Evolutionary conservation across 2,888 invertebrate genomes (phyloP).

Genomic region (Calephelis perditalis): DNA sequence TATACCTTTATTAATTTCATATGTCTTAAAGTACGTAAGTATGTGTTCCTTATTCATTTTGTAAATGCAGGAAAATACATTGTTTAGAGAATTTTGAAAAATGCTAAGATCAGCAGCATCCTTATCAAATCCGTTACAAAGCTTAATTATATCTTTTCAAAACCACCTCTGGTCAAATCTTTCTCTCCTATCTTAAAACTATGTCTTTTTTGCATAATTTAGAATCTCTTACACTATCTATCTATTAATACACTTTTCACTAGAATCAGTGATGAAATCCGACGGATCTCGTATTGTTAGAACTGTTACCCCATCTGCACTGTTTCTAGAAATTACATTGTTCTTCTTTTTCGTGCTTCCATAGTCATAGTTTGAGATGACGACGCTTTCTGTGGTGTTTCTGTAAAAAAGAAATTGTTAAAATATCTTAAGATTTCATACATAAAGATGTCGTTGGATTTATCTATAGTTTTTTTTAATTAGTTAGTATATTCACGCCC

Average conservation of each 20-base stretch:
- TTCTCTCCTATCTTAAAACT: not conserved
- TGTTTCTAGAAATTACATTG: slow-evolving; percentile 60
- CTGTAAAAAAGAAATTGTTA: slow-evolving; percentile 41
- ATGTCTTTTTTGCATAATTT: slow-evolving; percentile 12
- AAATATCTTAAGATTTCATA: not conserved
- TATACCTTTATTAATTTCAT: too few relatives aligned
- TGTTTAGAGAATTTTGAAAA: too few relatives aligned
- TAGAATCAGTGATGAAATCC: slow-evolving; percentile 52
- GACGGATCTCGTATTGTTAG: slow-evolving; percentile 59
- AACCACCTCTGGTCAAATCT: too few relatives aligned
- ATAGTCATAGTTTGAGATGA: slow-evolving; percentile 72
- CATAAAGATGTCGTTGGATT: too few relatives aligned
- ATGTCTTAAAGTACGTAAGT: too few relatives aligned
- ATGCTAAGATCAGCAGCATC: too few relatives aligned
- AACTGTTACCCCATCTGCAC: slow-evolving; percentile 63
- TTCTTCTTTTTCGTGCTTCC: slow-evolving; percentile 69
- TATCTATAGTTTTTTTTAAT: too few relatives aligned
- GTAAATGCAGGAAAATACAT: too few relatives aligned
- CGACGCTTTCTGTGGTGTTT: slow-evolving; percentile 71
- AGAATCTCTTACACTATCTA: slow-evolving; percentile 36
- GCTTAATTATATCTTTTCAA: too few relatives aligned
- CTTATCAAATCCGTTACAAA: too few relatives aligned
- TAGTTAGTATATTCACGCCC: too few relatives aligned
- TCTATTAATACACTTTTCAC: slow-evolving; percentile 58
- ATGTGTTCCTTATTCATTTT: too few relatives aligned